Evolutionary conservation across 2,888 invertebrate species (phyloP).

Genomic region (Sarcophaga subvicina): DNA sequence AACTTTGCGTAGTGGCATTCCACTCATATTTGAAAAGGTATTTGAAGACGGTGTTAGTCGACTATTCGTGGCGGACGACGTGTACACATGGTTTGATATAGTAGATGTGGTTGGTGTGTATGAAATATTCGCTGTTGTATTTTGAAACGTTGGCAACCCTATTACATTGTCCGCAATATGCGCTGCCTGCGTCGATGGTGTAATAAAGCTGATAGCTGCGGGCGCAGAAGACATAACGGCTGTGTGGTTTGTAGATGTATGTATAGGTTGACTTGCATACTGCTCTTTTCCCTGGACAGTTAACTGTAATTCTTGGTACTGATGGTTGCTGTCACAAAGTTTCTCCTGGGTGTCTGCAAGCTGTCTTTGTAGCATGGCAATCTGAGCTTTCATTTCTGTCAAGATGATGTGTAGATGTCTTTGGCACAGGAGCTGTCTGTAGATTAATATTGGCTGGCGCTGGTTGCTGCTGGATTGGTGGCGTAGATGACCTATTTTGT

Average conservation of each 20-base stretch:
- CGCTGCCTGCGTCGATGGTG: constrained; percentile 24
- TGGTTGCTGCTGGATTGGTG: neutral
- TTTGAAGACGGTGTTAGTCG: constrained; percentile 9
- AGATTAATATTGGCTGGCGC: neutral
- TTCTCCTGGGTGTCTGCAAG: constrained; percentile 21
- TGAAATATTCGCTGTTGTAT: too few relatives aligned
- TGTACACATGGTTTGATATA: neutral
- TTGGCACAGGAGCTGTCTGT: neutral
- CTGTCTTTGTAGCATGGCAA: constrained; percentile 27
- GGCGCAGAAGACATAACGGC: neutral
- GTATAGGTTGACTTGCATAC: neutral
- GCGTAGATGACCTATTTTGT: neutral
- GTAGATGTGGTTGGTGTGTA: neutral
- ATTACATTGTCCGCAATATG: neutral
- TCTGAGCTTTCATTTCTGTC: constrained; percentile 39
- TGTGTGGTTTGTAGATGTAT: neutral
- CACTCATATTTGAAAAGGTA: neutral
- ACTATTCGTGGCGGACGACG: neutral
- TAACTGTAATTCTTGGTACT: constrained; percentile 15
- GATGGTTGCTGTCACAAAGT: constrained; percentile 17
- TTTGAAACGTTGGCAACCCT: too few relatives aligned
- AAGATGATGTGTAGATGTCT: neutral
- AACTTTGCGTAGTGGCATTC: constrained; percentile 36
- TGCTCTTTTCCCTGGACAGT: neutral
- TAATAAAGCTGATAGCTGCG: neutral